phyloP scores from a whole-genome alignment of 2,888 invertebrate genomes.

The Macrosiphum euphorbiae region DNA sequence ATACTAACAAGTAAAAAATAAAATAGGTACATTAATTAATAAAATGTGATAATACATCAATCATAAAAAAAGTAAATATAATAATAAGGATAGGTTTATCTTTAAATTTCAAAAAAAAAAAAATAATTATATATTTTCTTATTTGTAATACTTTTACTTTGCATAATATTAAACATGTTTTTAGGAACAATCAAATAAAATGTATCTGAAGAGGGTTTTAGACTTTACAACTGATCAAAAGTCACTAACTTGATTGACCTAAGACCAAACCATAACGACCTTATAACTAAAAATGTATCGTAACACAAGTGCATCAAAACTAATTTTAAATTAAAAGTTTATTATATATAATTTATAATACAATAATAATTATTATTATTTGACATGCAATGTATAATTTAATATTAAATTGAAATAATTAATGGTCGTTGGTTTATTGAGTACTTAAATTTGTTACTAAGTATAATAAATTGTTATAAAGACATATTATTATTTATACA shows the following conservation, averaged over 20 bases:
- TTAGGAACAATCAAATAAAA: too few relatives aligned
- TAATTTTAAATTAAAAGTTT: neutral
- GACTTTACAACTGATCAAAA: neutral
- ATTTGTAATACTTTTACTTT: too few relatives aligned
- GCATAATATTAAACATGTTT: too few relatives aligned
- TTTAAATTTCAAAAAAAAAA: too few relatives aligned
- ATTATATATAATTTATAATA: neutral
- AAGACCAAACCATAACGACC: too few relatives aligned
- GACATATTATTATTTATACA: neutral
- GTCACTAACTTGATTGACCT: too few relatives aligned
- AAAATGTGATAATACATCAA: too few relatives aligned
- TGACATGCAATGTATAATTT: neutral
- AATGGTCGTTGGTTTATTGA: neutral
- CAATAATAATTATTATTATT: neutral
- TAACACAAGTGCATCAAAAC: neutral
- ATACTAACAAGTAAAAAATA: neutral
- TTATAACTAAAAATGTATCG: too few relatives aligned
- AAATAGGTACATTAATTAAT: too few relatives aligned
- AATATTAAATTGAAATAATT: neutral
- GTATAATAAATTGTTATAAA: neutral
- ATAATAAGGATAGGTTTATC: too few relatives aligned
- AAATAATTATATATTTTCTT: too few relatives aligned
- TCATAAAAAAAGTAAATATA: too few relatives aligned
- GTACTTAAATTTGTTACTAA: neutral
- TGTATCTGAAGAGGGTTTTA: neutral